phyloP scores from a whole-genome alignment of 2,113 vertebrate species.

The Gymnocephalus cernua region DNA sequence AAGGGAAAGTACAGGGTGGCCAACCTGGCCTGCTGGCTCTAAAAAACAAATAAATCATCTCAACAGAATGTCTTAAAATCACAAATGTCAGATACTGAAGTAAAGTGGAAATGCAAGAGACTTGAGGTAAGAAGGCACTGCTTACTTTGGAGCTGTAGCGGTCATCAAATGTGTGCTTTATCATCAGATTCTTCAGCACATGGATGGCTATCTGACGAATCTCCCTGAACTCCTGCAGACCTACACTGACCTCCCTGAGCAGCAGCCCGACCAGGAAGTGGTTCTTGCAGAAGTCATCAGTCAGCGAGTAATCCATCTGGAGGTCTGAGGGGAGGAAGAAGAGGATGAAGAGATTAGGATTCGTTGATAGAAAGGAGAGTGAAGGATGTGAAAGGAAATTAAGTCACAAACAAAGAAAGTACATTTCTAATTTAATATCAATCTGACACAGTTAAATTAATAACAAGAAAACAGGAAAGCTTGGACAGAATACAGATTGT shows the following conservation, averaged over 20 bases:
- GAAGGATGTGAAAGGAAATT: background rate
- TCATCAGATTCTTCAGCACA: slow-evolving; percentile 96
- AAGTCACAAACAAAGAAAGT: background rate
- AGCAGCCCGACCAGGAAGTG: slow-evolving; percentile 97
- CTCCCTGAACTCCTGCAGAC: slow-evolving; percentile 94
- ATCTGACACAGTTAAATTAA: background rate
- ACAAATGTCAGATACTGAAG: background rate
- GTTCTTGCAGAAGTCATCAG: slow-evolving; percentile 97
- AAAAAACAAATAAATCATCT: slow-evolving; percentile 64
- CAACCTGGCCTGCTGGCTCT: slow-evolving; percentile 96
- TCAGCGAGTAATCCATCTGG: slow-evolving; percentile 95
- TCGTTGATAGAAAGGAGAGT: background rate
- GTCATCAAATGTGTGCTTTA: slow-evolving; percentile 97
- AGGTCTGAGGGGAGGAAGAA: slow-evolving; percentile 87
- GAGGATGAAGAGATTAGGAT: slow-evolving; percentile 36
- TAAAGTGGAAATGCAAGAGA: background rate
- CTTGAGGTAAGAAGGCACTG: background rate
- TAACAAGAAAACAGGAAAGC: slow-evolving; percentile 3
- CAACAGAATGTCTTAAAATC: slow-evolving; percentile 11
- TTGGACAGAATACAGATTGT: background rate
- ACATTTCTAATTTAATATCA: background rate
- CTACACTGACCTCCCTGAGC: slow-evolving; percentile 92
- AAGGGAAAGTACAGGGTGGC: slow-evolving; percentile 96
- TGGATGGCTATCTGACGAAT: slow-evolving; percentile 92
- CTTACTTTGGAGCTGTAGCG: slow-evolving; percentile 93